Evolutionary conservation across 2,888 invertebrate genomes (phyloP).

Genomic region (Watsonalla cultraria): DNA sequence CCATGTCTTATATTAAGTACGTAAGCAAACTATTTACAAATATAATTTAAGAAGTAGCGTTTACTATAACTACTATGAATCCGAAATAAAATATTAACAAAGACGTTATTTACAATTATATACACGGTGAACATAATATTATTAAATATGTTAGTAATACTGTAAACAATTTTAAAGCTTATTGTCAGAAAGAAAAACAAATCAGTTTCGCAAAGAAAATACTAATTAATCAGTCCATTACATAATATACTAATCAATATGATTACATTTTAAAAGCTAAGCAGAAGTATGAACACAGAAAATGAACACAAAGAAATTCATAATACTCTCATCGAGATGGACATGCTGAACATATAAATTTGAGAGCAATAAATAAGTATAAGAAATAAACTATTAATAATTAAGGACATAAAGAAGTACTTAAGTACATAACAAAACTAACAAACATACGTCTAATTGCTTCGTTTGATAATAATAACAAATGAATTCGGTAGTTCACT

Average conservation of each 20-base stretch:
- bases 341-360: too few relatives aligned
- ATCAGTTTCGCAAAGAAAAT: conserved; percentile 24
- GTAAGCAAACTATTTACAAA: conserved; percentile 30
- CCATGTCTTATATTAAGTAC: conserved; percentile 37
- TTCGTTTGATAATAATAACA: background rate
- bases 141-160: conserved; percentile 75
- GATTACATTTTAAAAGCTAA: conserved; percentile 6
- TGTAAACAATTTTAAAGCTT: conserved; percentile 75
- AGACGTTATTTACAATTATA: conserved; percentile 66
- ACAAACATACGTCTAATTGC: background rate
- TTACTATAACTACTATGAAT: conserved; percentile 13
- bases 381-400: too few relatives aligned
- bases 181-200: conserved; percentile 36
- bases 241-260: conserved; percentile 21
- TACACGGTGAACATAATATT: conserved; percentile 53
- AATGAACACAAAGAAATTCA: too few relatives aligned
- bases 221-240: conserved; percentile 56
- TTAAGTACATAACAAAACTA: too few relatives aligned
- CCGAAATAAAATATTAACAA: conserved; percentile 38
- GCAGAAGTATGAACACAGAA: background rate
- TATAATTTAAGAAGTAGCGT: conserved; percentile 26
- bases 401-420: too few relatives aligned
- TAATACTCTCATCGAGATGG: too few relatives aligned
- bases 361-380: too few relatives aligned
- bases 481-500: background rate